Evolutionary conservation across 2,888 invertebrate genomes (phyloP).

Genomic region (Brachypalpus laphriformis): DNA sequence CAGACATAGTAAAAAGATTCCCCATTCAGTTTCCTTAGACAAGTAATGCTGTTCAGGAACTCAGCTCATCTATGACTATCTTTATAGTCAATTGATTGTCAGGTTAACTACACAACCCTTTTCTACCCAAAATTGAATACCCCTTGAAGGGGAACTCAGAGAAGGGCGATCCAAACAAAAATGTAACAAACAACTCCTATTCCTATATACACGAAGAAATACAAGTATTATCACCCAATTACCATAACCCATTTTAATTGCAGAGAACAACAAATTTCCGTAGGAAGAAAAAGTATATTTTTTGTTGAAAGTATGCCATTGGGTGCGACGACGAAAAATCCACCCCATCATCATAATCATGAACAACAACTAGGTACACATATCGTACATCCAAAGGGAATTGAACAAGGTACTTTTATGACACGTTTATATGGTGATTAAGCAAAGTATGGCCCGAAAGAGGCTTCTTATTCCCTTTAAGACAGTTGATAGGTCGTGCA

Average conservation of each 20-base stretch:
- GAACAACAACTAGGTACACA: neutral
- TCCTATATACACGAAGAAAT: neutral
- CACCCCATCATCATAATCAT: neutral
- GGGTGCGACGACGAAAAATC: neutral
- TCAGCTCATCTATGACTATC: too few relatives aligned
- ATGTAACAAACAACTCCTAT: neutral
- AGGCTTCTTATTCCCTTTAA: constrained; percentile 18
- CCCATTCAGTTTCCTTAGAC: too few relatives aligned
- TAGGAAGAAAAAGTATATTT: neutral
- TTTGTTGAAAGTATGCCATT: constrained; percentile 1
- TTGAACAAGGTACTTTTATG: constrained; percentile 14
- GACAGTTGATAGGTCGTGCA: neutral
- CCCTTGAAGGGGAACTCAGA: neutral
- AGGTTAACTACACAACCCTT: neutral
- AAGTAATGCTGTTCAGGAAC: too few relatives aligned
- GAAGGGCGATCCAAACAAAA: neutral
- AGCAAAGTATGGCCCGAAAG: constrained; percentile 12
- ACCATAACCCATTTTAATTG: neutral
- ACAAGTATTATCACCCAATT: constrained; percentile 2
- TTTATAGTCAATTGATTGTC: neutral
- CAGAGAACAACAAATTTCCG: neutral
- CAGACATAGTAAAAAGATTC: too few relatives aligned
- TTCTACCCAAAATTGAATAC: neutral
- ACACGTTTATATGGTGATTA: constrained; percentile 20
- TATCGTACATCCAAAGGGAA: constrained; percentile 5